A percentile compares a stretch with the other conserved stretches of the same genome.
phyloP scores from a whole-genome alignment of 1,140 invertebrate species.

The Phocides pigmalion region DNA sequence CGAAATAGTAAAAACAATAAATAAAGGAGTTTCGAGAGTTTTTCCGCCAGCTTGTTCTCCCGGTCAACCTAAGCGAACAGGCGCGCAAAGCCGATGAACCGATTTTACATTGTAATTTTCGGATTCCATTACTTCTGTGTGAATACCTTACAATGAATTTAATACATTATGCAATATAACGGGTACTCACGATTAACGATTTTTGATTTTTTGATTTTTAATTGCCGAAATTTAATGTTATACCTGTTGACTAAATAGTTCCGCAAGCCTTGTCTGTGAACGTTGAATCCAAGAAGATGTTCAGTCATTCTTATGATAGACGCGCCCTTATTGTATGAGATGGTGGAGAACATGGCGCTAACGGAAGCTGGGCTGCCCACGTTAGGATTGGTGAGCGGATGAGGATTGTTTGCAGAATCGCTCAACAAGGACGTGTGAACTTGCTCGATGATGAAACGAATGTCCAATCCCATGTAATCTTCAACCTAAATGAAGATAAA shows the following conservation, averaged over 20 bases:
- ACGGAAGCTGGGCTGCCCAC: slow-evolving; percentile 81
- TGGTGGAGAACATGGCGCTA: slow-evolving; percentile 84
- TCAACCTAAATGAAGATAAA: slow-evolving; percentile 66
- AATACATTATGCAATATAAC: no score
- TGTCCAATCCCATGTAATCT: slow-evolving; percentile 79
- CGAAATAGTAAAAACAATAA: slow-evolving; percentile 1
- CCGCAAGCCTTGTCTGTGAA: slow-evolving; percentile 86
- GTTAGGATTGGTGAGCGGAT: slow-evolving; percentile 83
- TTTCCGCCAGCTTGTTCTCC: no score
- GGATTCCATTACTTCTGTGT: no score
- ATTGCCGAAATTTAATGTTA: slow-evolving; percentile 9
- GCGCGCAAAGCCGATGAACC: no score
- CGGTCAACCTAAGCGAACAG: no score
- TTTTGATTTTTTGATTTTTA: no score
- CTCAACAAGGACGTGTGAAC: slow-evolving; percentile 86
- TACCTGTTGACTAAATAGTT: slow-evolving; percentile 84
- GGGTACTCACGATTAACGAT: no score
- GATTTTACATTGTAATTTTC: no score
- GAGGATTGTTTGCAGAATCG: slow-evolving; percentile 87
- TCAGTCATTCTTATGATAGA: slow-evolving; percentile 91
- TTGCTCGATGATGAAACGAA: slow-evolving; percentile 86
- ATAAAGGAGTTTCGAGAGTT: no score
- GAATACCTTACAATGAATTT: no score
- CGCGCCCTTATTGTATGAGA: slow-evolving; percentile 87
- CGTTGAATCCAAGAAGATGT: slow-evolving; percentile 86